Evolutionary conservation across 2,888 invertebrate genomes (phyloP).

Genomic region (Perdita meconis): DNA sequence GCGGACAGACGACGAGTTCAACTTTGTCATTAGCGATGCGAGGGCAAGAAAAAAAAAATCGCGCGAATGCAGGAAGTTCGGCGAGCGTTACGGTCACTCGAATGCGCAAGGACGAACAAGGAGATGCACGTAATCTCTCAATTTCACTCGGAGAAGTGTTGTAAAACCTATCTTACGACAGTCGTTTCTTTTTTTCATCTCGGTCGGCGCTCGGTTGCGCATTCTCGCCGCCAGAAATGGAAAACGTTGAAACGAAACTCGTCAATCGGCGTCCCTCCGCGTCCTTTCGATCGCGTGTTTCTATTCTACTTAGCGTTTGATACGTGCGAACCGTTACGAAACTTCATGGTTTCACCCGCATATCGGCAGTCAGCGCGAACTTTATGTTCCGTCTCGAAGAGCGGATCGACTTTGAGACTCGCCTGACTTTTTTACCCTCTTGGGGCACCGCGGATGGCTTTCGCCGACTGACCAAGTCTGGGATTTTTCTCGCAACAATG

Average conservation of each 20-base stretch:
- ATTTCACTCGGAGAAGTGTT: conserved; percentile 58
- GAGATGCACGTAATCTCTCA: conserved; percentile 70
- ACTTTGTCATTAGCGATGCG: conserved; percentile 5
- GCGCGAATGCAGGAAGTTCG: conserved; percentile 50
- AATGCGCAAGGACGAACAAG: conserved; percentile 62
- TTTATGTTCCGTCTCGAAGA: conserved; percentile 25
- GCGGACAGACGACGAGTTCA: conserved; percentile 33
- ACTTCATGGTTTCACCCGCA: conserved; percentile 40
- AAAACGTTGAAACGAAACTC: conserved; percentile 61
- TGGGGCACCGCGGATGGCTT: neutral
- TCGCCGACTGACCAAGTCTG: too few species aligned
- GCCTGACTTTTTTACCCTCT: neutral
- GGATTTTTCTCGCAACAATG: too few species aligned
- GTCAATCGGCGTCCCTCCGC: conserved; percentile 57
- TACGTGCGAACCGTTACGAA: conserved; percentile 45
- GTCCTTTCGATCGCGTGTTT: conserved; percentile 45
- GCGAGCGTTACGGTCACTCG: conserved; percentile 18
- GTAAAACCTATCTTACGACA: conserved; percentile 53
- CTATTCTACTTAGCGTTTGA: conserved; percentile 50
- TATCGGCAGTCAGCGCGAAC: conserved; percentile 20
- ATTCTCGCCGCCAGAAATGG: conserved; percentile 63
- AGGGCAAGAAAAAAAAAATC: conserved; percentile 32
- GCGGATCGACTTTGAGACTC: neutral
- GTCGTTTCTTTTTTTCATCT: conserved; percentile 32
- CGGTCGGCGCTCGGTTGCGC: conserved; percentile 13